phyloP scores from a whole-genome alignment of 2,113 vertebrate genomes.

The Terrapene triunguis region DNA sequence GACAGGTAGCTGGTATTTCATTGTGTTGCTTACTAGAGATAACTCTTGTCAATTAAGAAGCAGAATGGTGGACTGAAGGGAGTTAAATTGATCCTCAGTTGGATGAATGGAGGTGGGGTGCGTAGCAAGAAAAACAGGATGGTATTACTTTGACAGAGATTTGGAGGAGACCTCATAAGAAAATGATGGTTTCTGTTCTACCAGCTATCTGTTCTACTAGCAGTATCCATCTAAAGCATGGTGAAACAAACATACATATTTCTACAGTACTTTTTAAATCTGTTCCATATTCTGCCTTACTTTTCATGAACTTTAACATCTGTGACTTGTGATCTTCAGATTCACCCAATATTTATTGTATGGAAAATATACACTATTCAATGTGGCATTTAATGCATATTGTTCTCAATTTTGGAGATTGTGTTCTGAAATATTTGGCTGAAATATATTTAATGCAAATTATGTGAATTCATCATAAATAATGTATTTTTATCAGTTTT shows the following conservation, averaged over 20 bases:
- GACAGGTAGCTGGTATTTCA: neutral
- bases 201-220: neutral
- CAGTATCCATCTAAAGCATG: neutral
- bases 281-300: neutral
- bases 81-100: neutral
- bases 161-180: neutral
- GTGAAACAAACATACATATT: neutral
- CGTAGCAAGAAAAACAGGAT: neutral
- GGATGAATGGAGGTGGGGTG: neutral
- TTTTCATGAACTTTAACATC: neutral
- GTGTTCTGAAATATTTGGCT: neutral
- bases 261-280: neutral
- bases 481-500: neutral
- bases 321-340: neutral
- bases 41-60: neutral
- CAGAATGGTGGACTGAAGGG: neutral
- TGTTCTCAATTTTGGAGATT: neutral
- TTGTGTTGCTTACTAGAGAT: neutral
- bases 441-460: conserved; percentile 11
- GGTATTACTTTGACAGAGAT: neutral
- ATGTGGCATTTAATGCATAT: neutral
- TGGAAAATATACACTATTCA: neutral
- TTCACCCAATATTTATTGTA: neutral
- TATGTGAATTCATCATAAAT: conserved; percentile 9
- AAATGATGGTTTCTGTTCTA: neutral